These are phyloP conservation scores for Microplitis manilae DNA, from an alignment of 2,888 invertebrate genomes.

Conservation along the genomic window DNA sequence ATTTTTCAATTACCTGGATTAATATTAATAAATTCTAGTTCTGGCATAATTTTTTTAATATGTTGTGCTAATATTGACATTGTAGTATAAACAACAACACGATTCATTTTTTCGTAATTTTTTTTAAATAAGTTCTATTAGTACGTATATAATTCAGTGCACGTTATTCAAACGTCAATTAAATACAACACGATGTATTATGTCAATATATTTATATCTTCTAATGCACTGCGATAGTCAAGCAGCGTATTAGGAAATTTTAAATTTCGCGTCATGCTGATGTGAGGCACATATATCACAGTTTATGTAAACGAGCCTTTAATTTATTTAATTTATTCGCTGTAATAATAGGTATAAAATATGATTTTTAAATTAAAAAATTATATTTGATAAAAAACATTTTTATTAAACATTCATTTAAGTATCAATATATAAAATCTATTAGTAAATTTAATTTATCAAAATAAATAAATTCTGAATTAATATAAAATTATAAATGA, in stretches of 20 bases:
- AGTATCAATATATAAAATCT: not conserved
- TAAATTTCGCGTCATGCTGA: not conserved
- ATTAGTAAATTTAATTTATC: not conserved
- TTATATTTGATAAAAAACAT: not conserved
- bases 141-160: not conserved
- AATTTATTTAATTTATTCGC: not conserved
- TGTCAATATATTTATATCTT: not conserved
- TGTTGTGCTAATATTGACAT: constrained; percentile 63
- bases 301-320: not conserved
- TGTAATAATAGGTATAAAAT: not conserved
- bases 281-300: not conserved
- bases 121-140: not conserved
- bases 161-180: not conserved
- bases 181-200: not conserved
- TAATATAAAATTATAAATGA: no score
- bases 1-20: constrained; percentile 56
- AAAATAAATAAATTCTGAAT: not conserved
- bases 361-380: not conserved
- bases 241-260: not conserved
- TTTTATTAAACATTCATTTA: not conserved
- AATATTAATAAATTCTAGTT: constrained; percentile 59
- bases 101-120: not conserved
- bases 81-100: constrained; percentile 58
- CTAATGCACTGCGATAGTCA: not conserved
- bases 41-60: constrained; percentile 59